Base-by-base conservation (phyloP, 2,797 vertebrate genomes). In the Sebastes trivittatus region DNA sequence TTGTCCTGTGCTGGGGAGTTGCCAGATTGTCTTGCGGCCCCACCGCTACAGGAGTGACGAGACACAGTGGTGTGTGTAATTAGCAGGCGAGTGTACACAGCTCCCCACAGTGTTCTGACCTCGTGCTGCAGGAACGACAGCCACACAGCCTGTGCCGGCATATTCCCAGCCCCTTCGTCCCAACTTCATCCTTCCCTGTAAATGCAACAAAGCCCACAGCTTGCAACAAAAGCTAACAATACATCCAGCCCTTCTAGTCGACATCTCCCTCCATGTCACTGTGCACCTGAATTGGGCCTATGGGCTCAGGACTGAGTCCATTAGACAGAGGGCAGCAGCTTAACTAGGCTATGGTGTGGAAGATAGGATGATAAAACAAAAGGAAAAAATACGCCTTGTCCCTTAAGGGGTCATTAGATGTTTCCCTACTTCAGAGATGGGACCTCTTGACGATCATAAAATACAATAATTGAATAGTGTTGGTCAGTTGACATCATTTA, bases 31-130 rank as follows among this genome's bases (percentile, higher is more conserved):
- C 88, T 91, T 90, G 88, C 88, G 90, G 92, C 89, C 90, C 83
- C 91, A 79, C 77, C 65, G 67, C 92, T 87, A 83, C 88, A 86
- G 83, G 88, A 92, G 82, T 81, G 86, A 91, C 88, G 73, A 90
- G 87, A 83, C 88, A 92, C 92, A 92, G 92, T 86, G 88, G 85
- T 89, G 88, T 92, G 88, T 94, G 93, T 95, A 94, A 95, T 95
- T 95, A 95, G 92, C 91, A 94, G 90, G 84, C 91, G 42, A 94
- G 90, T 87, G 91, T 87, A 90, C 93, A 94, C 89, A 95, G 93
- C 93, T 93, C 94, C 94, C 95, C 91, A 91, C 86, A 93, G 95
- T 88, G 93, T 94, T 83, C 88, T 93, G 91, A 95, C 91, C 92
- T 91, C 72, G 75, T 89, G 89, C 87, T 94, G 92, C 93, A 92